phyloP scores from a whole-genome alignment of 2,797 vertebrate species.

The Tragelaphus oryx region DNA sequence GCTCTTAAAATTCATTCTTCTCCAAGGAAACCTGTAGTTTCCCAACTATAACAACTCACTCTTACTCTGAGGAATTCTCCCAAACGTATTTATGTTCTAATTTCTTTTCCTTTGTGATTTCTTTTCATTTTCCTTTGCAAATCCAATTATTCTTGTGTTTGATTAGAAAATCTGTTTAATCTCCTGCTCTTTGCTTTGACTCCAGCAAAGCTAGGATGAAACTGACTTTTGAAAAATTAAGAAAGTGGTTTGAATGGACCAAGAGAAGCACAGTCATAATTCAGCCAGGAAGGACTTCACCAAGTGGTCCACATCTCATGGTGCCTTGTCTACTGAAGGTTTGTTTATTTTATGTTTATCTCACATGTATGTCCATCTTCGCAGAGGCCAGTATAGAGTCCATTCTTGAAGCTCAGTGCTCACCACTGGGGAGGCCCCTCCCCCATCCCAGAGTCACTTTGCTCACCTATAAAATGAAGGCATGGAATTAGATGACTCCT shows the following conservation, averaged over 20 bases:
- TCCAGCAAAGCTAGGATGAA: conserved; percentile 12
- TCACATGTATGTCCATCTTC: rapidly evolving
- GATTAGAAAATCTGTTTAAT: background rate
- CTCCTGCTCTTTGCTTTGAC: background rate
- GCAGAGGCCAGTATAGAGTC: background rate
- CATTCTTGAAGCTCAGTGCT: background rate
- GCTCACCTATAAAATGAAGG: background rate
- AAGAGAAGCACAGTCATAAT: background rate
- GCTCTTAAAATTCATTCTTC: background rate
- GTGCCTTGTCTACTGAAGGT: background rate
- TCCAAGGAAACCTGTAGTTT: background rate
- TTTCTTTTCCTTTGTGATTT: conserved; percentile 19
- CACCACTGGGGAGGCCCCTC: background rate
- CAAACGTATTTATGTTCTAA: background rate
- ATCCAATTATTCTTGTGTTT: conserved; percentile 8
- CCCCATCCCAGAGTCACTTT: background rate
- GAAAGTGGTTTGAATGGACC: background rate
- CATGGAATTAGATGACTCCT: background rate
- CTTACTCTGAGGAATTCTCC: background rate
- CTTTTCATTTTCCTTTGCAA: background rate
- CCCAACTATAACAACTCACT: background rate
- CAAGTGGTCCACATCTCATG: background rate
- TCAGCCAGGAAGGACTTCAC: background rate
- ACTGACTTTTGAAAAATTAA: conserved; percentile 14
- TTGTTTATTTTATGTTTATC: background rate